phyloP scores from a whole-genome alignment of 2,888 invertebrate species.

The Cosmorhoe ocellata region DNA sequence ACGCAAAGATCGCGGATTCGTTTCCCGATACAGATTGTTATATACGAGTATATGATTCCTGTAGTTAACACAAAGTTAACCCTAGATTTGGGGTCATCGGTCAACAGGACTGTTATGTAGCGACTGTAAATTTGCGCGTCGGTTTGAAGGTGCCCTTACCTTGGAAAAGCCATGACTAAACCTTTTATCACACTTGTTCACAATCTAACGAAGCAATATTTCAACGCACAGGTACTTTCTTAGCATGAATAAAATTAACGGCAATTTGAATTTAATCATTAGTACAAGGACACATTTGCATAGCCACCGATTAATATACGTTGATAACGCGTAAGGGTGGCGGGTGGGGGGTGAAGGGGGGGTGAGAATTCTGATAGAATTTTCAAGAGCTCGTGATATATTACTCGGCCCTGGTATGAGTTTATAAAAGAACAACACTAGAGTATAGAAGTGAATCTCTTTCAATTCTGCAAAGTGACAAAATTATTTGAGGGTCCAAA shows the following conservation, averaged over 20 bases:
- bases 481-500: too few relatives aligned
- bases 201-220: slow-evolving; percentile 20
- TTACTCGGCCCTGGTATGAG: slow-evolving; percentile 28
- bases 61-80: too few relatives aligned
- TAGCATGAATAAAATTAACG: slow-evolving; percentile 57
- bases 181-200: slow-evolving; percentile 3
- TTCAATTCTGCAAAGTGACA: neutral
- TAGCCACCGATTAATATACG: slow-evolving; percentile 65
- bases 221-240: slow-evolving; percentile 28
- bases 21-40: too few relatives aligned
- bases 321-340: slow-evolving; percentile 56
- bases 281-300: slow-evolving; percentile 60
- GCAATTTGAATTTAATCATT: slow-evolving; percentile 73
- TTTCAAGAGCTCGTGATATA: slow-evolving; percentile 38
- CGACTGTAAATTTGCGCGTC: too few relatives aligned
- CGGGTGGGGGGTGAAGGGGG: slow-evolving; percentile 21
- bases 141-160: too few relatives aligned
- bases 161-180: neutral
- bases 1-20: too few relatives aligned
- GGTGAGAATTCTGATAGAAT: slow-evolving; percentile 36
- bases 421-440: neutral
- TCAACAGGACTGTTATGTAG: too few relatives aligned
- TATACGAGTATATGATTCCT: too few relatives aligned
- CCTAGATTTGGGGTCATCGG: too few relatives aligned
- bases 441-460: slow-evolving; percentile 6